A percentile compares a stretch with the other conserved stretches of the same genome.
These are phyloP conservation scores for Spilogale gracilis DNA, from an alignment of 2,113 vertebrate species.

Conservation along the genomic window DNA sequence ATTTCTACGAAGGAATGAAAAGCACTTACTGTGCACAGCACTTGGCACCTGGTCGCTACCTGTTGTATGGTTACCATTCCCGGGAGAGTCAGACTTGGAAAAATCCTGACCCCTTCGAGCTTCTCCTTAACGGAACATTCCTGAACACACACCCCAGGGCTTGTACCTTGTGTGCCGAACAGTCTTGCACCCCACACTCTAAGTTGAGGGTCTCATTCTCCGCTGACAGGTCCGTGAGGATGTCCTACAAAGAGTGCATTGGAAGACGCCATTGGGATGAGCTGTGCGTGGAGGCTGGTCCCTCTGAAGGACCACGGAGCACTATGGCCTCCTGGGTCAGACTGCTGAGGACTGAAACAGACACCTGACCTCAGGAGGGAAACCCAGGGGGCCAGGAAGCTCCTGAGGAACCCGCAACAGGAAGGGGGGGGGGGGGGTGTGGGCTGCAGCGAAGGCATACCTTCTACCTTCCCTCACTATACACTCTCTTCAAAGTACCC, in stretches of 20 bases:
- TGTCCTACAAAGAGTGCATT: slow-evolving; percentile 88
- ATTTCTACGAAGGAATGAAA: rapidly evolving
- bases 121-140: background rate
- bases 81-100: background rate
- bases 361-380: background rate
- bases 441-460: background rate
- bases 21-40: rapidly evolving
- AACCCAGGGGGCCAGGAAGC: background rate
- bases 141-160: background rate
- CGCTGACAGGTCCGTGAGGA: slow-evolving; percentile 96
- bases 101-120: background rate
- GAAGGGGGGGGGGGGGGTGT: no score
- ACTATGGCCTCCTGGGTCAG: background rate
- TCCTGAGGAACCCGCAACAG: rapidly evolving
- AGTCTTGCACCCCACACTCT: slow-evolving; percentile 92
- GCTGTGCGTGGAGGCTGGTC: rapidly evolving
- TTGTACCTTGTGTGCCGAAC: slow-evolving; percentile 95
- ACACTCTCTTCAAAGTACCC: background rate
- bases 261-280: rapidly evolving
- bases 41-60: rapidly evolving
- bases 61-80: rapidly evolving
- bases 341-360: background rate
- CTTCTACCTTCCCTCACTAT: background rate
- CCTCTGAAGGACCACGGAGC: background rate
- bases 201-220: slow-evolving; percentile 94